Evolutionary conservation across 2,888 invertebrate genomes (phyloP), one percentile per base, ranked within the genome.

Genomic region (Eilema griseolum): DNA sequence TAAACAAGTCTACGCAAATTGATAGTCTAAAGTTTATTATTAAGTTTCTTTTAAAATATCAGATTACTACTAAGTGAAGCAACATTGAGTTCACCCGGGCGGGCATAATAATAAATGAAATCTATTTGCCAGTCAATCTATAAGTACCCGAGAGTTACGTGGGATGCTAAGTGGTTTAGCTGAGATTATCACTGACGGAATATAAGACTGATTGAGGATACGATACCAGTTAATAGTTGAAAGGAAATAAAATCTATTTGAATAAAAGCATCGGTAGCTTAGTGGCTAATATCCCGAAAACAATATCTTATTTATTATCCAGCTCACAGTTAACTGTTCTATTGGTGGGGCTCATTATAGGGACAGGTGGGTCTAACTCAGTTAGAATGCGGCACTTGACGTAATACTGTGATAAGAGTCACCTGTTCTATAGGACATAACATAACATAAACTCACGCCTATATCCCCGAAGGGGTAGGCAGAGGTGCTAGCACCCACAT

Each of bases 101-200:
- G 31, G 31, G 23, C 28, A 10, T 64, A n/a, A 23, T 62, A 33
- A 62, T 62, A 62, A 62, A 62, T 62, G 31, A 23, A 23, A n/a
- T 37, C 61, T 31, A 62, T 62, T 62, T 23, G 33, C 61, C 33
- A 62, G 37, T 62, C 61, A 62, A 52, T 23, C 23, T 61, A 52
- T 46, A 28, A 60, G 52, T n/a, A n/a, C n/a, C 41, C 10, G 24
- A 31, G 23, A 61, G n/a, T 61, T 56, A 16, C 33, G 52, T 61
- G 31, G 52, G 61, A 31, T 31, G 52, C 31, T 52, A 61, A 52
- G 61, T 67, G 20, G 23, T 1, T 33, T 61, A 61, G 52, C 31
- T 52, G 23, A 61, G 61, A 67, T 56, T 31, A 61, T 12, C 16
- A 11, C 10, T 41, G 16, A 41, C 41, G 5, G 37, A 41, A 41